Evolutionary conservation across 2,113 vertebrate genomes (phyloP).

Genomic region (Butorides virescens): DNA sequence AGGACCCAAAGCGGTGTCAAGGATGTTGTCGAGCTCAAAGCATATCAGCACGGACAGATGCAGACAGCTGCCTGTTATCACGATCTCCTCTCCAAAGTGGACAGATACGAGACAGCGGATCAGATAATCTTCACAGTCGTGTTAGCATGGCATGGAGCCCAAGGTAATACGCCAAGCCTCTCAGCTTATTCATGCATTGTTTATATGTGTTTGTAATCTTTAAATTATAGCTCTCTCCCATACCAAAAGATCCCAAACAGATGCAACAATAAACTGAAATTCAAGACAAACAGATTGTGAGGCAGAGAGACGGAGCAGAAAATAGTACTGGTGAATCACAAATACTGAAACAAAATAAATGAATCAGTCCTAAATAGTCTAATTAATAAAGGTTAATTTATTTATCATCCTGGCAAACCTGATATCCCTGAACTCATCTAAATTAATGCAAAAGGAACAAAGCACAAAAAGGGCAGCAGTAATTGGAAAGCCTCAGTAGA

Average conservation of each 20-base stretch:
- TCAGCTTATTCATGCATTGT: neutral
- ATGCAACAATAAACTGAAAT: slow-evolving; percentile 35
- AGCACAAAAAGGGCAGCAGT: slow-evolving; percentile 35
- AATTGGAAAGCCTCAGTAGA: neutral
- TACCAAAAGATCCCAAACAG: neutral
- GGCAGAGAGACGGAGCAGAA: neutral
- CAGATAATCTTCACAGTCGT: neutral
- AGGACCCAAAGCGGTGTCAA: neutral
- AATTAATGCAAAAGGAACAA: slow-evolving; percentile 42
- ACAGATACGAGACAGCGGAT: neutral
- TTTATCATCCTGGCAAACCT: slow-evolving; percentile 36
- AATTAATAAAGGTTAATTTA: slow-evolving; percentile 68
- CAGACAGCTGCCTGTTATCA: neutral
- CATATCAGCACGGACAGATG: neutral
- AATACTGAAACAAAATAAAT: slow-evolving; percentile 32
- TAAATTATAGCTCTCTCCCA: neutral
- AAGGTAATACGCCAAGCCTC: neutral
- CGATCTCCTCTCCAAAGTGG: neutral
- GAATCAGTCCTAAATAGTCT: slow-evolving; percentile 41
- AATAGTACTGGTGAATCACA: slow-evolving; percentile 17
- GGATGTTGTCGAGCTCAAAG: neutral
- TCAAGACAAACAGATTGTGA: slow-evolving; percentile 17
- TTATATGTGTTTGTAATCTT: neutral
- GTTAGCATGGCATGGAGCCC: neutral
- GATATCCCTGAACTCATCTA: slow-evolving; percentile 2